Base-by-base conservation (phyloP, 1,140 invertebrate genomes). In the Ceratitis capitata region DNA sequence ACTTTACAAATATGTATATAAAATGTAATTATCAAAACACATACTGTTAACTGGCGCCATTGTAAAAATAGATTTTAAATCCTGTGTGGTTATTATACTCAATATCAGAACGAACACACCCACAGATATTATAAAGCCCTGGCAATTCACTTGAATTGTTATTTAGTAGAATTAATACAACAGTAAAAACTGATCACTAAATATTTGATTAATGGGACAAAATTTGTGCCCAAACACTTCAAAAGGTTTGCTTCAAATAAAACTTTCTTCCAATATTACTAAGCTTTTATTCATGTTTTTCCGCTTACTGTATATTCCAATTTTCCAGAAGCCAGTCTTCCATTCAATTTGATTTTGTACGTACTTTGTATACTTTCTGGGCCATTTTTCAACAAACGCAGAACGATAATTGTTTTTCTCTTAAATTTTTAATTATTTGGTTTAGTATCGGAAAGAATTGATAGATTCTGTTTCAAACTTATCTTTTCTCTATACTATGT, bases 41-140 rank as follows among this genome's bases (percentile, higher is more conserved):
- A 89, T 88, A 83, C 82, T 49, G 45, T 87, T 86, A 53, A 89
- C 88, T 85, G 90, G 90, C 86, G 90, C 90, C 90, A 91, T 91
- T 87, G 86, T 87, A 85, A 84, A 85, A 85, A 91, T 86, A 69
- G 87, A 85, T 23, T 89, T 87, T 85, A 87, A 88, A 45, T 88
- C 78, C 82, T 86, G 87, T n/a, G 89, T 82, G 16, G 64, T n/a
- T 35, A 83, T 53, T n/a, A 83, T 9, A n/a, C 23, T 53, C 32
- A 83, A 51, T 16, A 83, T 3, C 49, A 83, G 23, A 7, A 58
- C 45, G 23, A 84, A 42, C 3, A 32, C 10, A 10, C 47, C 42
- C 19, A 83, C 49, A 1, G 49, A 82, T 45, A 23, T 23, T 49
- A 4, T 42, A 82, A 19, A 53, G 42, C 29, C 12, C 12, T 78